phyloP scores from a whole-genome alignment of 2,888 invertebrate species.

The Conops quadrifasciatus region DNA sequence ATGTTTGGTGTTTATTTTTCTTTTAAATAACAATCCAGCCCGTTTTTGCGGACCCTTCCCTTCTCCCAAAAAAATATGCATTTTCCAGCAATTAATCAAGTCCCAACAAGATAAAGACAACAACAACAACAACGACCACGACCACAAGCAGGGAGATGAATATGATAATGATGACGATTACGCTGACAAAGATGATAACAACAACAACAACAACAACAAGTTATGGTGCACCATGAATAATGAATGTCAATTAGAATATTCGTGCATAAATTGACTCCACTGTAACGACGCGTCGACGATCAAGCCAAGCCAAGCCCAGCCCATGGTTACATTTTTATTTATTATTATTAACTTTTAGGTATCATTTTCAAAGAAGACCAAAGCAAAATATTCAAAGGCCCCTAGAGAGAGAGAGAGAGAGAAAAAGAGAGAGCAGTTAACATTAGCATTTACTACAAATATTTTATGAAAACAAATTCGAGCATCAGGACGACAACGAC shows the following conservation, averaged over 20 bases:
- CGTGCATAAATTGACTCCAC: constrained; percentile 20
- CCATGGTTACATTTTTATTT: constrained; percentile 10
- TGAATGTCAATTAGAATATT: constrained; percentile 34
- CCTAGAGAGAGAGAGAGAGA: too few relatives aligned
- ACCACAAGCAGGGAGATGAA: too few relatives aligned
- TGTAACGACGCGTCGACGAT: background rate
- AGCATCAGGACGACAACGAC: constrained; percentile 43
- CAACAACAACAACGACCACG: background rate
- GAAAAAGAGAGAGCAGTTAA: background rate
- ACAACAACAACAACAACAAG: background rate
- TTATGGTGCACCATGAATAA: constrained; percentile 22
- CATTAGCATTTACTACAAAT: background rate
- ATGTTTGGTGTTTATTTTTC: background rate
- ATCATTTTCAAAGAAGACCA: too few relatives aligned
- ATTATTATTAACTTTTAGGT: background rate
- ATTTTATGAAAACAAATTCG: constrained; percentile 1
- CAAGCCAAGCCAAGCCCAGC: constrained; percentile 21
- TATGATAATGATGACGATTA: background rate
- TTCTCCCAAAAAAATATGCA: constrained; percentile 26
- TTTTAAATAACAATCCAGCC: background rate
- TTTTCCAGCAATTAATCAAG: constrained; percentile 39
- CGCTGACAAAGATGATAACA: background rate
- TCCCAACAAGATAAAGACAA: constrained; percentile 17
- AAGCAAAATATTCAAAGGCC: too few relatives aligned
- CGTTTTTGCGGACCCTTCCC: background rate